Percentiles rank a stretch among this genome's conserved stretches.
Conservation (phyloP, 2,888 invertebrate genomes). For the Anaspis maculata region DNA sequence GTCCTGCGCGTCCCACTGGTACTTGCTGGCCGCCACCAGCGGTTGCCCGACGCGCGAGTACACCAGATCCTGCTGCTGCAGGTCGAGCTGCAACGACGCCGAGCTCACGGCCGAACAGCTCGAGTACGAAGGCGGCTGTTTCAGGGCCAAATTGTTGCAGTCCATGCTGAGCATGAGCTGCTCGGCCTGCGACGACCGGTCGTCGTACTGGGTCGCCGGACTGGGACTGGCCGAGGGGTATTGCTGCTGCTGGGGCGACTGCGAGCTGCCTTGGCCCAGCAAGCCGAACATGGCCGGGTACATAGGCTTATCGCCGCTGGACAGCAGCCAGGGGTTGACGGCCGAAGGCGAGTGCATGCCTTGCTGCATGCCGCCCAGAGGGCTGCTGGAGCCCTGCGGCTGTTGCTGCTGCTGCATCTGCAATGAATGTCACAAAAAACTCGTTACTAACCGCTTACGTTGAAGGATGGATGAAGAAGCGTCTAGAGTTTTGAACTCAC, state of each 20-base stretch:
- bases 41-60: slow-evolving; percentile 47
- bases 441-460: too few relatives aligned
- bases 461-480: too few relatives aligned
- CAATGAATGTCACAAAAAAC: too few relatives aligned
- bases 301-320: slow-evolving; percentile 57
- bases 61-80: slow-evolving; percentile 47
- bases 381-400: slow-evolving; percentile 35
- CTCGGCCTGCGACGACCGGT: slow-evolving; percentile 55
- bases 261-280: slow-evolving; percentile 49
- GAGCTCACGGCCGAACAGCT: slow-evolving; percentile 43
- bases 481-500: too few relatives aligned
- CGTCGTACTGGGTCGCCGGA: slow-evolving; percentile 53
- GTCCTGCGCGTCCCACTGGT: slow-evolving; percentile 59
- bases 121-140: slow-evolving; percentile 56
- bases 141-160: slow-evolving; percentile 48
- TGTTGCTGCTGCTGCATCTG: too few relatives aligned
- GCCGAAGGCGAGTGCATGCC: slow-evolving; percentile 49
- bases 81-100: slow-evolving; percentile 43
- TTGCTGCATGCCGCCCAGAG: slow-evolving; percentile 38
- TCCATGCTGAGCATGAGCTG: slow-evolving; percentile 55
- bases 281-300: slow-evolving; percentile 57
- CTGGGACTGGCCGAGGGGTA: slow-evolving; percentile 45
- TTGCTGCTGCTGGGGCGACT: slow-evolving; percentile 53
- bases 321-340: slow-evolving; percentile 65
- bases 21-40: slow-evolving; percentile 48